Percentiles rank a stretch among this genome's conserved stretches.
Conservation (phyloP, 2,888 invertebrate species). For the Patella pellucida region DNA sequence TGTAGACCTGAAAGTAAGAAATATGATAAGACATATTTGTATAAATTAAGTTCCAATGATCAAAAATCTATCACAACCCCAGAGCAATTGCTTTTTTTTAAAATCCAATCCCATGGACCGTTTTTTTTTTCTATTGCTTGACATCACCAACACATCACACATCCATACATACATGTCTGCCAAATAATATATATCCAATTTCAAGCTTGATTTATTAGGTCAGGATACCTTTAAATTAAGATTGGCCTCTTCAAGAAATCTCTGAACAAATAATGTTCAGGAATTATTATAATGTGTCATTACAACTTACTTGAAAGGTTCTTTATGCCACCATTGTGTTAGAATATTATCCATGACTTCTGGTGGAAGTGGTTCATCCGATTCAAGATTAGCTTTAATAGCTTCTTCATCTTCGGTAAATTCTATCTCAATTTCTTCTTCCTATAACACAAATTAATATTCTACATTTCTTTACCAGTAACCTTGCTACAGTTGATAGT, state of each 20-base stretch:
- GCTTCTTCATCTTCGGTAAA: slow-evolving; percentile 69
- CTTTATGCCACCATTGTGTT: slow-evolving; percentile 68
- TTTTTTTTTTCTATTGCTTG: no score
- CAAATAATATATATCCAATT: no score
- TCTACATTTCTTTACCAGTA: no score
- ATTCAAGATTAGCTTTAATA: slow-evolving; percentile 68
- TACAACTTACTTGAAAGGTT: slow-evolving; percentile 63
- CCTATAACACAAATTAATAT: not conserved
- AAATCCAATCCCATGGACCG: not conserved
- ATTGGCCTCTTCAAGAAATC: no score
- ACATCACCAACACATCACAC: no score
- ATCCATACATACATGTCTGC: no score
- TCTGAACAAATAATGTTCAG: no score
- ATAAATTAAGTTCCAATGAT: not conserved
- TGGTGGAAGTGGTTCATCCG: slow-evolving; percentile 64
- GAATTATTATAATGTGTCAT: no score
- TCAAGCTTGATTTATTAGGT: no score
- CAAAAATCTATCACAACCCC: not conserved
- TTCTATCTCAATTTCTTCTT: slow-evolving; percentile 46
- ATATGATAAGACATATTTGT: not conserved
- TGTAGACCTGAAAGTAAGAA: slow-evolving; percentile 54
- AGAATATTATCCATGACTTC: slow-evolving; percentile 68
- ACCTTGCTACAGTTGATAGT: no score
- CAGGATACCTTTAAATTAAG: no score
- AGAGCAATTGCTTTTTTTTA: not conserved